Base-by-base conservation (phyloP, 2,888 invertebrate genomes). In the Quadroppia sp. region DNA sequence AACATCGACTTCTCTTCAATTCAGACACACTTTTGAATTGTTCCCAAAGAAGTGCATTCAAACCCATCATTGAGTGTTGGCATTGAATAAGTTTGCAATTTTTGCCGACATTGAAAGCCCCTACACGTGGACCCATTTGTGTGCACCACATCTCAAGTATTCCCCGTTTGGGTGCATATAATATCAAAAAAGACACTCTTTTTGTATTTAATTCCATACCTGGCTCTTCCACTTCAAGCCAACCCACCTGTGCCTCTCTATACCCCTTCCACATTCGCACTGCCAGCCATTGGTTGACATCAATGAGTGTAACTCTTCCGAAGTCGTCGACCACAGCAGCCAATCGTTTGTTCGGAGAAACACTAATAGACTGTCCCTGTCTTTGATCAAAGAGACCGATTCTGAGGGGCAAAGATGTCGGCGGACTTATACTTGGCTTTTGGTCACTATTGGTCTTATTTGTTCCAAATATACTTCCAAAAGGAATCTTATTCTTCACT, bases 191-290 rank as follows among this genome's bases (percentile, higher is more conserved):
- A 70, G 92, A 84, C 0, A 89, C 89, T 74, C 88, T 85, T 79
- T 87, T 85, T 48, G 87, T 83, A n/a, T 48, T 76, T 77, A 53
- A 78, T 76, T 71, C 78, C 74, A 48, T 71, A n/a, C 17, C 17
- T 28, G 75, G 17, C 23, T 61, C 91, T 42, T 86, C 85, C 0
- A 92, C 90, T 83, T 92, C 90, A 56, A 97, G 85, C 87, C 96
- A 98, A 1, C 92, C 93, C 81, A 94, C 92, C 81, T 97, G 92
- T 0, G 97, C 96, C 81, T 97, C 94, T 71, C 97, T 86, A 82
- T 94, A 98, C 3, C 98, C 97, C 85, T 97, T 97, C 87, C 95
- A 94, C 81, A 96, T 88, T 71, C 93, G 86, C 50, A 95, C 83
- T 30, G 91, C 88, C 72, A 90, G 86, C 0, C 94, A 93, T 77